Base-by-base conservation (phyloP, 2,113 vertebrate genomes). In the Gulo gulo region DNA sequence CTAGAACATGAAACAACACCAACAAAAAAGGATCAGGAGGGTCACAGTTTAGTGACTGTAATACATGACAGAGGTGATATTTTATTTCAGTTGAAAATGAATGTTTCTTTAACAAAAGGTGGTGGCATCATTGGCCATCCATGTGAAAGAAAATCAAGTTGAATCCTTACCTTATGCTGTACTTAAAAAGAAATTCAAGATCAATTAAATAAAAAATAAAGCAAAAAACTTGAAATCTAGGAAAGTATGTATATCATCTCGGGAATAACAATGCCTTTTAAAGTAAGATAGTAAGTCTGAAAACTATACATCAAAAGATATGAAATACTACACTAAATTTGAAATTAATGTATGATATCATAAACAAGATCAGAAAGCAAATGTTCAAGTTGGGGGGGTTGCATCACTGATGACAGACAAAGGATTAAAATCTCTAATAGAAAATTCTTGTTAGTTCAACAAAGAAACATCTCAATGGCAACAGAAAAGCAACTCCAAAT, bases 201-300 rank as follows among this genome's bases (percentile, higher is more conserved):
- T 65, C 36, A 42, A 78, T 65, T 31, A 90, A 96, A 82, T 71
- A 81, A 90, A 86, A 94, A 88, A 42, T 34, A 89, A 74, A 82
- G 57, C 34, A 76, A 73, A 86, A 67, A 5, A 36, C 59, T 14
- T 50, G 71, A 82, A 90, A 61, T 61, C 47, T 81, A 74, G 26
- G 55, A 82, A 92, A 80, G 20, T 8, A 18, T 31, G 34, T 31
- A 15, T 88, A 65, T 80, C 63, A 59, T 83, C n/a, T 47, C 83
- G 21, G 34, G 59, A 50, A 20, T 14, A 82, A 71, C 31, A 65
- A n/a, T 94, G 82, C 14, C 31, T 91, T 91, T 45, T 61, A 74
- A 78, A 74, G 34, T n/a, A 86, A 90, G 65, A 34, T 7, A 82
- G 86, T 69, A 86, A 92, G 20, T 31, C 31, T 73, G 45, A 85